Percentiles rank a stretch among this genome's conserved stretches.
Conservation (phyloP, 53 echinoderm and acorn worm species). For the Actinopyga echinites region DNA sequence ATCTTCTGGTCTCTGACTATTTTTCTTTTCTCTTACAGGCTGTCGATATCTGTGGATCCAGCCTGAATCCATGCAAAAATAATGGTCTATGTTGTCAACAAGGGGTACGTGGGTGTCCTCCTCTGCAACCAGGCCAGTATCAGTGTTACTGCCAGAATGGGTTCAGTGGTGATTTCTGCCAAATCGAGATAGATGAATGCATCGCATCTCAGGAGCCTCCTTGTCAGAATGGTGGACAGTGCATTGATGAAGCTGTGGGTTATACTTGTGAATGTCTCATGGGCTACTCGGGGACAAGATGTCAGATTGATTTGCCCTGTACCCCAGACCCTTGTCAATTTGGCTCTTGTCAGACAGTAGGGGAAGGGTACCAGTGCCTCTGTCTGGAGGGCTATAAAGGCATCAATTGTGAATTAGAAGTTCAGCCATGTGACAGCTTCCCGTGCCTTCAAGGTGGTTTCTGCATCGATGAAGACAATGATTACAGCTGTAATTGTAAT, state of each 20-base stretch:
- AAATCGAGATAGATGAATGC: constrained; percentile 68
- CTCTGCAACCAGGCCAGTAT: constrained; percentile 52
- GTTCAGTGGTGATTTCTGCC: constrained; percentile 65
- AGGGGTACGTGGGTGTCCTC: constrained; percentile 54
- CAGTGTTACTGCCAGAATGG: constrained; percentile 73
- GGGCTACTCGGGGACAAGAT: constrained; percentile 59
- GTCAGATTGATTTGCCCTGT: constrained; percentile 66
- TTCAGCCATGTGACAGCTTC: constrained; percentile 64
- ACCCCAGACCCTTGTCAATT: constrained; percentile 67
- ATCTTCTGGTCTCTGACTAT: too few relatives aligned
- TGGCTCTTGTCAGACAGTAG: constrained; percentile 65
- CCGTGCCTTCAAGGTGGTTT: constrained; percentile 72
- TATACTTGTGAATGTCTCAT: constrained; percentile 56
- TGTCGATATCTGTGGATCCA: constrained; percentile 69
- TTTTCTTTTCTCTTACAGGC: constrained; percentile 44
- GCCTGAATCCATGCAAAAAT: constrained; percentile 87
- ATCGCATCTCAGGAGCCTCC: constrained; percentile 59
- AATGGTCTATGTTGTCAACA: constrained; percentile 77
- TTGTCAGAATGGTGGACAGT: constrained; percentile 64
- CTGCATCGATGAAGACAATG: constrained; percentile 51
- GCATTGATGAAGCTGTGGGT: constrained; percentile 49
- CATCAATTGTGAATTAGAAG: constrained; percentile 49
- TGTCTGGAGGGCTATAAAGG: constrained; percentile 64
- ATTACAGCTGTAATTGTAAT: constrained; percentile 54
- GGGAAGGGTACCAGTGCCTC: constrained; percentile 52